Evolutionary conservation across 2,113 vertebrate genomes (phyloP), one percentile per base, ranked within the genome.

Genomic region (Microtus montanus): DNA sequence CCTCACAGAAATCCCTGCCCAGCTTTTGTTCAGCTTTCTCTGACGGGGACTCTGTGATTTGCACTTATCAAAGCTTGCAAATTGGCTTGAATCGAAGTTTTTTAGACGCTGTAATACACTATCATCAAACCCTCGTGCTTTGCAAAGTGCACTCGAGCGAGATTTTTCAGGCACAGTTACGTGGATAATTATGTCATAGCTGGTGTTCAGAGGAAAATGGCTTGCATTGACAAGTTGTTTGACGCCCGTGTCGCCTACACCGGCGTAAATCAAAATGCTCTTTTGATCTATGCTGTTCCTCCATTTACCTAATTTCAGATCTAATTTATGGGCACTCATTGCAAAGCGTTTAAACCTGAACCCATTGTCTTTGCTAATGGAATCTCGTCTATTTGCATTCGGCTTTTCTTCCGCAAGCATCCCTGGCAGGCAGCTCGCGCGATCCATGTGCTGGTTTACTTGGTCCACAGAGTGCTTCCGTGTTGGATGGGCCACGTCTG

Each of bases 161-260:
- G 58, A 68, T 89, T 77, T 94, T 93, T 47, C 49, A 64, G 94
- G 54, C 84, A 70, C 90, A 83, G 49, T 89, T 87, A 70, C 89
- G 71, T 24, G 78, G 58, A 79, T 88, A 96, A 91, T 96, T 91
- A 91, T 75, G 87, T 75, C 84, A 89, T 93, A 75, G 88, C 47
- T 71, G 66, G 58, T 14, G 96, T 95, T 91, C 87, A 95, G 38
- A 71, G 47, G 91, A 89, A 95, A 95, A 96, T 70, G 66, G 52
- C 54, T 15, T 63, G 26, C 68, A 70, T 75, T 89, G 70, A 58
- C 88, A 82, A 89, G 10, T 5, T 86, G 7, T 24, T 64, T 44
- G 17, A 58, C 5, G 73, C 9, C 33, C 61, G 8, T 2, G 28
- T 64, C 49, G 82, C 79, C 66, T 11, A 49, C 28, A 11, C 4